Conservation (phyloP, 2,888 invertebrate species). For the Xestia sexstrigata region DNA sequence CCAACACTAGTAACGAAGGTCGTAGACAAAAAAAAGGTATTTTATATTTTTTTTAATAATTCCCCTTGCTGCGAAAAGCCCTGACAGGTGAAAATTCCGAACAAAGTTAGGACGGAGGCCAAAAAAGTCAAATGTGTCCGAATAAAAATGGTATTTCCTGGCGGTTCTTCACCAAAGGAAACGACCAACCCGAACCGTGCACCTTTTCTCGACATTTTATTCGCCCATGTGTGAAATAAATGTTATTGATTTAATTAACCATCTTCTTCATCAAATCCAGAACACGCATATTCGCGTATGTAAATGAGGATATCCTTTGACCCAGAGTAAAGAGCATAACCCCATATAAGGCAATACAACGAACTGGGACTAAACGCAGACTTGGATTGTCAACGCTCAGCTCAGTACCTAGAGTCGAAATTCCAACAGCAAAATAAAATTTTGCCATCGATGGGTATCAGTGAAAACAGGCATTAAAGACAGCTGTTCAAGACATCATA, state of each 20-base stretch:
- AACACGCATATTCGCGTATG: background rate
- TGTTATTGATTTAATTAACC: background rate
- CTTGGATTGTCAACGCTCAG: background rate
- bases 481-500: slow-evolving; percentile 43
- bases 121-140: background rate
- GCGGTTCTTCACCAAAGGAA: too few relatives aligned
- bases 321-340: background rate
- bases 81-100: too few relatives aligned
- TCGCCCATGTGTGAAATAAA: background rate
- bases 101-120: background rate
- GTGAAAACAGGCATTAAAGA: background rate
- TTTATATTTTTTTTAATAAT: too few relatives aligned
- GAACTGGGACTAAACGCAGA: background rate
- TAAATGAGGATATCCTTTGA: slow-evolving; percentile 26
- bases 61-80: too few relatives aligned
- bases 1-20: background rate
- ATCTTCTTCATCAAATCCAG: too few relatives aligned
- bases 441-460: background rate
- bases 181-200: too few relatives aligned
- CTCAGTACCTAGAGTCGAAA: background rate
- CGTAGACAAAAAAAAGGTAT: background rate
- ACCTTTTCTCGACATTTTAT: too few relatives aligned
- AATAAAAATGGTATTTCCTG: background rate
- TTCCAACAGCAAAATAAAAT: background rate
- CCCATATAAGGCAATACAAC: slow-evolving; percentile 32